A percentile compares a stretch with the other conserved stretches of the same genome.
phyloP scores from a whole-genome alignment of 2,113 vertebrate species.

The Anthoscopus minutus region DNA sequence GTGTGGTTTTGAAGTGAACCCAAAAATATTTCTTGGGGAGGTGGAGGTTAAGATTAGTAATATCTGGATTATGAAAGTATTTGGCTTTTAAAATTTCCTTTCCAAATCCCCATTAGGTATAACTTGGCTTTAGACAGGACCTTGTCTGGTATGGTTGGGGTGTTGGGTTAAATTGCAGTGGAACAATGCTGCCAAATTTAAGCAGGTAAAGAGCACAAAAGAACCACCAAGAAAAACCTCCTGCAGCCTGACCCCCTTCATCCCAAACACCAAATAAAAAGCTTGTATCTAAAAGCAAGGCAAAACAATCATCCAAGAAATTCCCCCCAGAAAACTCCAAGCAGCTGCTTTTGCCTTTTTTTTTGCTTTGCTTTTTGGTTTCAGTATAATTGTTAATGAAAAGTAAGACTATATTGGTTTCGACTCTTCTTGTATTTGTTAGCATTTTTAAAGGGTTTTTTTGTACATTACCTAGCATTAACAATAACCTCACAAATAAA shows the following conservation, averaged over 20 bases:
- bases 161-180: not conserved
- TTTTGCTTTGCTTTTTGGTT: not conserved
- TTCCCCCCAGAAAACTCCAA: accelerated
- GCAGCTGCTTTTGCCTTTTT: not conserved
- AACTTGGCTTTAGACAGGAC: not conserved
- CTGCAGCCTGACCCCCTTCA: not conserved
- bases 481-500: not conserved
- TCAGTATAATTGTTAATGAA: not conserved
- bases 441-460: not conserved
- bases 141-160: not conserved
- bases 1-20: not conserved
- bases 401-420: not conserved
- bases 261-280: not conserved
- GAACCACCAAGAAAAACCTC: accelerated
- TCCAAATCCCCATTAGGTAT: not conserved
- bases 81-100: not conserved
- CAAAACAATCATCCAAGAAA: not conserved
- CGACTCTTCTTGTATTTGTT: not conserved
- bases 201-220: not conserved
- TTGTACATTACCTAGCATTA: not conserved
- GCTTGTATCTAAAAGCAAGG: not conserved
- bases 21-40: not conserved
- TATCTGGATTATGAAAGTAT: not conserved
- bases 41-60: not conserved
- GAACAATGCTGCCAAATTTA: not conserved